Evolutionary conservation across 2,888 invertebrate genomes (phyloP).

Genomic region (Biston stratarius): DNA sequence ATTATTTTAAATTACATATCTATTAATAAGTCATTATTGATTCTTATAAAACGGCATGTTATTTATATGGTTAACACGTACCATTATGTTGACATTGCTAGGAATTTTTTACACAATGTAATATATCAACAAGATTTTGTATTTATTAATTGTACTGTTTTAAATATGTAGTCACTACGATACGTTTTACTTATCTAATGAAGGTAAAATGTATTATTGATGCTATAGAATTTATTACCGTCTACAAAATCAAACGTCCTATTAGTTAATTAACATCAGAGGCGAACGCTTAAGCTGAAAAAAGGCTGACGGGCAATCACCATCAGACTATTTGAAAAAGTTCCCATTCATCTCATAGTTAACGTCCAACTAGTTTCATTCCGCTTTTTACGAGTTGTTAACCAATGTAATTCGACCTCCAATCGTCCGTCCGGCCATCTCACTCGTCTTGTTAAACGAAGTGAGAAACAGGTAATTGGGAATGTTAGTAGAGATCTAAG

Average conservation of each 20-base stretch:
- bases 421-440: neutral
- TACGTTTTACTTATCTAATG: too few species aligned
- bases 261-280: slow-evolving; percentile 34
- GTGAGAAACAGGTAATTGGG: slow-evolving; percentile 40
- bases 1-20: too few species aligned
- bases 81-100: too few species aligned
- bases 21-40: too few species aligned
- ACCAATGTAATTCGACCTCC: slow-evolving; percentile 58
- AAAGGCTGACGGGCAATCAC: slow-evolving; percentile 63
- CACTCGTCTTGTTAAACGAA: slow-evolving; percentile 23
- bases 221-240: neutral
- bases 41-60: too few species aligned
- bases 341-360: slow-evolving; percentile 71
- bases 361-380: slow-evolving; percentile 71
- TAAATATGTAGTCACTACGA: too few species aligned
- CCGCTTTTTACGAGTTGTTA: slow-evolving; percentile 64
- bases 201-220: neutral
- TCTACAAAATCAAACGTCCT: slow-evolving; percentile 9
- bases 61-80: too few species aligned
- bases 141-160: too few species aligned
- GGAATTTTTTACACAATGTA: too few species aligned
- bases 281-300: slow-evolving; percentile 27
- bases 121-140: too few species aligned
- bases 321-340: slow-evolving; percentile 67
- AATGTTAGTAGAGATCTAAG: slow-evolving; percentile 52